A percentile compares a stretch with the other conserved stretches of the same genome.
These are phyloP conservation scores for Pseudomyrmex gracilis DNA, from an alignment of 1,140 invertebrate species.

Conservation along the genomic window DNA sequence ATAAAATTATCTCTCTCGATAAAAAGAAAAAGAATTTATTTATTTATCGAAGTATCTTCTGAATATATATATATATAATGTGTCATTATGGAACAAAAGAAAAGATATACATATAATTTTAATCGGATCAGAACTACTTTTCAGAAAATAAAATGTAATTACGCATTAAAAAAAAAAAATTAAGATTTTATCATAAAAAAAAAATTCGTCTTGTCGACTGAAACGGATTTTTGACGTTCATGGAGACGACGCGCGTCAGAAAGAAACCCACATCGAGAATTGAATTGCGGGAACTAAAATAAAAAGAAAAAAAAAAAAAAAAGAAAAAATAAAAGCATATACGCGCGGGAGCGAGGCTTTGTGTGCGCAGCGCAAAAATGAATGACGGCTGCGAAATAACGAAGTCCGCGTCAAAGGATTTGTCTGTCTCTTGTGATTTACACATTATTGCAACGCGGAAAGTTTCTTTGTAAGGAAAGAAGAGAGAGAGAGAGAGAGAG, in stretches of 20 bases:
- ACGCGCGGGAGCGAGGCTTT: conserved; percentile 10
- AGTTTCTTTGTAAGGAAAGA: conserved; percentile 9
- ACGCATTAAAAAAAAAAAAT: background rate
- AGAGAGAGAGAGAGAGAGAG: background rate
- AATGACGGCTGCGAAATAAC: conserved; percentile 35
- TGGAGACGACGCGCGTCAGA: too few relatives aligned
- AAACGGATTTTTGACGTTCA: background rate
- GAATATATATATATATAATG: too few relatives aligned
- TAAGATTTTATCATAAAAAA: background rate
- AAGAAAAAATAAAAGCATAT: background rate
- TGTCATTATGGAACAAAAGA: too few relatives aligned
- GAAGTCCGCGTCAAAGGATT: conserved; percentile 42
- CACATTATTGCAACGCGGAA: conserved; percentile 46
- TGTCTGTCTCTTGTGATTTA: conserved; percentile 47
- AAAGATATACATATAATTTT: background rate
- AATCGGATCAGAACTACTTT: background rate
- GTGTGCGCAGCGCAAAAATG: conserved; percentile 23
- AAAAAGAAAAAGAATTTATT: too few relatives aligned
- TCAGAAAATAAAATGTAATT: background rate
- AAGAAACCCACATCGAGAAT: conserved; percentile 5
- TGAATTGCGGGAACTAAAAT: background rate
- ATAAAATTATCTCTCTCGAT: too few relatives aligned
- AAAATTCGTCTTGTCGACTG: background rate
- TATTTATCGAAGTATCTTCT: too few relatives aligned
- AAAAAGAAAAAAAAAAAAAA: background rate